Evolutionary conservation across 2,113 vertebrate species (phyloP).

Genomic region (Hypomesus transpacificus): DNA sequence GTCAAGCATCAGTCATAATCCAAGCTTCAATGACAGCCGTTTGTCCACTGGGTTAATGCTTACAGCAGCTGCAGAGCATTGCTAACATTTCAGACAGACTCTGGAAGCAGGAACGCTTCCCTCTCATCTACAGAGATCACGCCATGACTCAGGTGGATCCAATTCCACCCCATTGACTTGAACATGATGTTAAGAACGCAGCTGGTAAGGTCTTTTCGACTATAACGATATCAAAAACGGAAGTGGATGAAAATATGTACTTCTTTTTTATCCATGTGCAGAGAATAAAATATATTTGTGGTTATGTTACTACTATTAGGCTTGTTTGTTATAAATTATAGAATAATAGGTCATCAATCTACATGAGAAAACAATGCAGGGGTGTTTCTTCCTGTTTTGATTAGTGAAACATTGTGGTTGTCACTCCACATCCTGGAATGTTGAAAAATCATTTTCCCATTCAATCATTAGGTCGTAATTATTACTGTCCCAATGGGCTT

Average conservation of each 20-base stretch:
- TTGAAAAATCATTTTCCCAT: too few species aligned
- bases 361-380: too few species aligned
- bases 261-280: not conserved
- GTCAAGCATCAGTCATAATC: conserved; percentile 33
- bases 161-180: conserved; percentile 2
- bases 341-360: too few species aligned
- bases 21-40: conserved; percentile 21
- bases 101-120: not conserved
- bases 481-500: too few species aligned
- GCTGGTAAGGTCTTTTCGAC: not conserved
- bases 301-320: too few species aligned
- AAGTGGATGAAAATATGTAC: not conserved
- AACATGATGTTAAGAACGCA: conserved; percentile 6
- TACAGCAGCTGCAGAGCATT: conserved; percentile 31
- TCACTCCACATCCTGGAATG: too few species aligned
- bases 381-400: too few species aligned
- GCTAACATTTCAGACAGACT: conserved; percentile 18
- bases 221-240: not conserved
- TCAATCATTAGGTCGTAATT: too few species aligned
- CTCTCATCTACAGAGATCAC: conserved; percentile 13
- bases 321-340: too few species aligned
- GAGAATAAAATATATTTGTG: too few species aligned
- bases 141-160: conserved; percentile 2
- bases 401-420: too few species aligned
- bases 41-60: conserved; percentile 12